phyloP scores from a whole-genome alignment of 2,888 invertebrate genomes.

The Rhagonycha fulva region DNA sequence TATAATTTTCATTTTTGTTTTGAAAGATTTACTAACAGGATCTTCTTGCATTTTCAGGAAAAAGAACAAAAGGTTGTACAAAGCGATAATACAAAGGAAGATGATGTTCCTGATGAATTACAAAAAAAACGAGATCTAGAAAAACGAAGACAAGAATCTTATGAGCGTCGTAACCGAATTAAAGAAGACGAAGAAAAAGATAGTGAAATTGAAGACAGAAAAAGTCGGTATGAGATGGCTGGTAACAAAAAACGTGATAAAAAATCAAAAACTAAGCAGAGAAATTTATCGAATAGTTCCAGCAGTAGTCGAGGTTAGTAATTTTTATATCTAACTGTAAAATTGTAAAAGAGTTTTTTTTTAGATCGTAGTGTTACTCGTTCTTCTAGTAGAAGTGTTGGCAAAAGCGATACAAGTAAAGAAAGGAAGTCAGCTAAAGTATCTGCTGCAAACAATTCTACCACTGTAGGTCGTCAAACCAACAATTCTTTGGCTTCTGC shows the following conservation, averaged over 20 bases:
- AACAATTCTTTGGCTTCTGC: constrained; percentile 85
- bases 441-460: constrained; percentile 7
- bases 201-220: constrained; percentile 38
- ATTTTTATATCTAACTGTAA: neutral
- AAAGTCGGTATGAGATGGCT: constrained; percentile 51
- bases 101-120: constrained; percentile 56
- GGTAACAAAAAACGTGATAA: constrained; percentile 45
- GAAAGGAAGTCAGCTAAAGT: constrained; percentile 1
- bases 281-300: constrained; percentile 32
- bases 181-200: constrained; percentile 54
- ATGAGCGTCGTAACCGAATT: constrained; percentile 60
- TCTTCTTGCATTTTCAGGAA: neutral
- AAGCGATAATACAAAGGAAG: constrained; percentile 31
- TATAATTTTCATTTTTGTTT: neutral
- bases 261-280: constrained; percentile 38
- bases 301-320: constrained; percentile 41
- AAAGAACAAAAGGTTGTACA: neutral
- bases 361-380: neutral
- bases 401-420: neutral
- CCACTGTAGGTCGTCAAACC: constrained; percentile 74
- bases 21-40: neutral
- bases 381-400: constrained; percentile 4
- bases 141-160: constrained; percentile 50
- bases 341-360: neutral
- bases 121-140: constrained; percentile 57